These are phyloP conservation scores for Arctopsyche grandis DNA, from an alignment of 1,140 invertebrate species.

Conservation along the genomic window DNA sequence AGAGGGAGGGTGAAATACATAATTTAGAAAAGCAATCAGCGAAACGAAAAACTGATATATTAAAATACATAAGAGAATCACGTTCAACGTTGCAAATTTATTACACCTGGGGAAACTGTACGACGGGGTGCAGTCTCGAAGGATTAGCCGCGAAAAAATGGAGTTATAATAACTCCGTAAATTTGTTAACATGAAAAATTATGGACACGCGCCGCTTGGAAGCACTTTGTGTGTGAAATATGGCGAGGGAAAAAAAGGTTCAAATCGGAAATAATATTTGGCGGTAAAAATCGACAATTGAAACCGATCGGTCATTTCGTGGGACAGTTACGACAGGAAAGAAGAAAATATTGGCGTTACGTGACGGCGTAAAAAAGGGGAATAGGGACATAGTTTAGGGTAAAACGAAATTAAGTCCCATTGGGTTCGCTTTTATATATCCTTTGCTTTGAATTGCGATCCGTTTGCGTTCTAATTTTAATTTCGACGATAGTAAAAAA, in stretches of 20 bases:
- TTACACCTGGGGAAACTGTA: not conserved
- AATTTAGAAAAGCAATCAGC: not conserved
- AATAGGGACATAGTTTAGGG: not conserved
- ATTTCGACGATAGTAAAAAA: no score
- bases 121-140: not conserved
- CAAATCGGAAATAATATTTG: slow-evolving; percentile 25
- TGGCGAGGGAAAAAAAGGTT: slow-evolving; percentile 1
- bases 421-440: not conserved
- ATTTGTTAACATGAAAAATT: slow-evolving; percentile 22
- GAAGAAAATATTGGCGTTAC: slow-evolving; percentile 18
- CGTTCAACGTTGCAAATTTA: not conserved
- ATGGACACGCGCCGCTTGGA: not conserved
- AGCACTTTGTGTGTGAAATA: not conserved
- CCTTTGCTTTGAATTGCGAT: not conserved
- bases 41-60: not conserved
- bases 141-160: not conserved
- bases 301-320: slow-evolving; percentile 30
- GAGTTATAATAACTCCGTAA: slow-evolving; percentile 3
- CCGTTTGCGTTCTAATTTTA: not conserved
- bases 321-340: slow-evolving; percentile 10
- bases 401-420: slow-evolving; percentile 1
- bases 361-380: slow-evolving; percentile 10
- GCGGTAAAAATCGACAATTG: slow-evolving; percentile 23
- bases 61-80: not conserved
- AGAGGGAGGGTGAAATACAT: not conserved